Evolutionary conservation across 2,888 invertebrate genomes (phyloP).

Genomic region (Eremobia ochroleuca): DNA sequence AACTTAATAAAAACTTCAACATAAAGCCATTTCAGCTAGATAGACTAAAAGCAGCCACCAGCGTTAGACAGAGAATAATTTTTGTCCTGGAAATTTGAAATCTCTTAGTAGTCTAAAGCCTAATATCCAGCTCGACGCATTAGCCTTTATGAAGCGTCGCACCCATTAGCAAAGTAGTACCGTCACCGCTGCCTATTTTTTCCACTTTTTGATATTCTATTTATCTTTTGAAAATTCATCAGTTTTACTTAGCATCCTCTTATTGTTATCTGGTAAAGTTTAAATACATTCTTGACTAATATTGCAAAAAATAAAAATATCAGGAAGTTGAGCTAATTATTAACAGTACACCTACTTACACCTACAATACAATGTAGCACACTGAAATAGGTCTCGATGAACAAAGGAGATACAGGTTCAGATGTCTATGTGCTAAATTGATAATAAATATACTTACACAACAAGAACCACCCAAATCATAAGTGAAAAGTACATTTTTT

Average conservation of each 20-base stretch:
- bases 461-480: neutral
- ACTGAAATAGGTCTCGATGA: too few relatives aligned
- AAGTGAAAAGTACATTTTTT: neutral
- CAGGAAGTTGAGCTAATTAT: neutral
- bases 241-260: neutral
- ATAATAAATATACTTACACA: neutral
- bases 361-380: neutral
- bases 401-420: neutral
- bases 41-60: constrained; percentile 51
- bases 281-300: neutral
- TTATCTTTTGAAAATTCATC: constrained; percentile 3
- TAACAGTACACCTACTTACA: neutral
- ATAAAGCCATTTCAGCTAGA: constrained; percentile 33
- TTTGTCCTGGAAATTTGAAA: constrained; percentile 63
- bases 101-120: constrained; percentile 56
- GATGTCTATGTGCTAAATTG: neutral
- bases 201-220: constrained; percentile 7
- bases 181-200: constrained; percentile 11
- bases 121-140: constrained; percentile 54
- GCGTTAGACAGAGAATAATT: constrained; percentile 55
- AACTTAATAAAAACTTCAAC: constrained; percentile 41
- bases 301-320: too few relatives aligned
- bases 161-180: constrained; percentile 45
- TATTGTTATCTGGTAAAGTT: neutral
- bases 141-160: constrained; percentile 52